Percentiles rank a stretch among this genome's conserved stretches.
Evolutionary conservation across 2,113 vertebrate species (phyloP).

Genomic region (Gavia stellata): DNA sequence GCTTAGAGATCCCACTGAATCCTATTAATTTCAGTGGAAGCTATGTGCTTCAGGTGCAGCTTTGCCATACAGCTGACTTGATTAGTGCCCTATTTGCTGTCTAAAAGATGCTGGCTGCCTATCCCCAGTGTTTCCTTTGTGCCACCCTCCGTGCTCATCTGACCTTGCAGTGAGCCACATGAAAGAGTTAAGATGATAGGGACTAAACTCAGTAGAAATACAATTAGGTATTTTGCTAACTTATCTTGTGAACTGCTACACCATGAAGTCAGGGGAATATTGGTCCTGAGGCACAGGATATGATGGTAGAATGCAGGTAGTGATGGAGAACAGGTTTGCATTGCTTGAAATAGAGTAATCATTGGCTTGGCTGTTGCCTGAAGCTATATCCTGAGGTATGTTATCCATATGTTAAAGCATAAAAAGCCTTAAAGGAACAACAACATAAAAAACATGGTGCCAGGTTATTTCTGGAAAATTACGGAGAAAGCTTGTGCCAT

Average conservation of each 20-base stretch:
- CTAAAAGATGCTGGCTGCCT: background rate
- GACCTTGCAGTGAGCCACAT: background rate
- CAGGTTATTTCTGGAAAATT: background rate
- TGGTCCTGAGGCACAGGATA: background rate
- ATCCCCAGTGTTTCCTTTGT: background rate
- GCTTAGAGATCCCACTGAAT: background rate
- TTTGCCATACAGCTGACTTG: background rate
- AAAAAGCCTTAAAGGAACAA: background rate
- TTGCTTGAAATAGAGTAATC: background rate
- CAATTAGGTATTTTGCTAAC: background rate
- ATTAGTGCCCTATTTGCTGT: background rate
- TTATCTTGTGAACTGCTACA: background rate
- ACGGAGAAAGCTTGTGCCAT: background rate
- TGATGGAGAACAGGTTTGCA: background rate
- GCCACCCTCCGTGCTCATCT: background rate
- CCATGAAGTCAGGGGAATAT: background rate
- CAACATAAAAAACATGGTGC: background rate
- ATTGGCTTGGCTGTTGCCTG: background rate
- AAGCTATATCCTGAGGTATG: background rate
- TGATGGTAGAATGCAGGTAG: background rate
- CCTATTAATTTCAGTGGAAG: background rate
- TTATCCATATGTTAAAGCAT: background rate
- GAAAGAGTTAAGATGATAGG: background rate
- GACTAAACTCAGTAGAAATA: background rate
- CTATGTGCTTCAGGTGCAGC: background rate